phyloP scores from a whole-genome alignment of 2,888 invertebrate genomes.

The Coenonympha arcania region DNA sequence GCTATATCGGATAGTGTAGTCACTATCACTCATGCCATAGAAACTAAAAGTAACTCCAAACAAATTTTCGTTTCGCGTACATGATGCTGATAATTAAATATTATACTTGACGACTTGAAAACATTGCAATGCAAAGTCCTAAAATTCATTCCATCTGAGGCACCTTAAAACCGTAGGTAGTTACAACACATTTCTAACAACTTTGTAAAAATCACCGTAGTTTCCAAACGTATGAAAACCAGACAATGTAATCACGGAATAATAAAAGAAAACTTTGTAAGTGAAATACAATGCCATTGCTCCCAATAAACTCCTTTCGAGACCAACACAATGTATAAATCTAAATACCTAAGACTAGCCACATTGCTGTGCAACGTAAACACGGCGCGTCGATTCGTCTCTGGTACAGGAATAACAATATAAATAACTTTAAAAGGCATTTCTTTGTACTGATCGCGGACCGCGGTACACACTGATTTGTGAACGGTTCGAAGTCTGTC shows the following conservation, averaged over 20 bases:
- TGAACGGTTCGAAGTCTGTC: constrained; percentile 46
- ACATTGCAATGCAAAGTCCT: too few relatives aligned
- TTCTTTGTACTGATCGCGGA: constrained; percentile 62
- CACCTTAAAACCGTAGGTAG: too few relatives aligned
- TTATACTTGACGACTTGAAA: too few relatives aligned
- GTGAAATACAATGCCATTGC: constrained; percentile 4
- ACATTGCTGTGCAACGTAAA: constrained; percentile 27
- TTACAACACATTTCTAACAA: too few relatives aligned
- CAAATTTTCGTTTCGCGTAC: too few relatives aligned
- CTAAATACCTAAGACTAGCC: constrained; percentile 15
- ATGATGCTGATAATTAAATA: too few relatives aligned
- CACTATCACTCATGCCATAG: too few relatives aligned
- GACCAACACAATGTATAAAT: constrained; percentile 7
- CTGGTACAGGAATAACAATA: constrained; percentile 49
- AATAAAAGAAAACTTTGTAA: neutral
- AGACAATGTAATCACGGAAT: neutral
- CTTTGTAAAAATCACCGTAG: too few relatives aligned
- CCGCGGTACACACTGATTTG: constrained; percentile 64
- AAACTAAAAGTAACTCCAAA: too few relatives aligned
- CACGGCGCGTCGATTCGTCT: constrained; percentile 30
- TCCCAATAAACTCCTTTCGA: constrained; percentile 11
- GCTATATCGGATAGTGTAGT: too few relatives aligned
- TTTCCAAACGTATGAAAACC: neutral
- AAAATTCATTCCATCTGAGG: too few relatives aligned
- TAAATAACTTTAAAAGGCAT: constrained; percentile 60